These are phyloP conservation scores for Epinephelus moara DNA, from an alignment of 2,113 vertebrate genomes.

Conservation along the genomic window DNA sequence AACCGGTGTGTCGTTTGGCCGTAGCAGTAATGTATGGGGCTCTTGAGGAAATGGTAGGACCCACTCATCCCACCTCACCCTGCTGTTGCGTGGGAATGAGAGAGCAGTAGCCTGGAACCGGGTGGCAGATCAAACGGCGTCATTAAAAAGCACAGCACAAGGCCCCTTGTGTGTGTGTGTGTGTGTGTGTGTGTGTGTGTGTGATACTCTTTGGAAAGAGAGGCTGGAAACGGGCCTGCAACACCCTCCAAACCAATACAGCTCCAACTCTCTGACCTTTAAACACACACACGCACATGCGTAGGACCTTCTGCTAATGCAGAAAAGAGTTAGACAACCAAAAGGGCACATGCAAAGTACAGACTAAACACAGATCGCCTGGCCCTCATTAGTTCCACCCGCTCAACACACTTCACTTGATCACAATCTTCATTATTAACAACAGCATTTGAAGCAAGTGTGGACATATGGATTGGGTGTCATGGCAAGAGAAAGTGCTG, in stretches of 20 bases:
- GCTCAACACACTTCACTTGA: constrained; percentile 54
- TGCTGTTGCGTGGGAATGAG: constrained; percentile 63
- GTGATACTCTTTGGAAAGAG: constrained; percentile 57
- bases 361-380: constrained; percentile 57
- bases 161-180: constrained; percentile 68
- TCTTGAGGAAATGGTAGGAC: constrained; percentile 35
- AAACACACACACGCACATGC: constrained; percentile 21
- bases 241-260: constrained; percentile 72
- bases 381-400: constrained; percentile 64
- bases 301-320: constrained; percentile 29
- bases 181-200: constrained; percentile 51
- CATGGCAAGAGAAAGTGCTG: constrained; percentile 41
- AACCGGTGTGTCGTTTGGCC: constrained; percentile 41
- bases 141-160: constrained; percentile 75
- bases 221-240: constrained; percentile 65
- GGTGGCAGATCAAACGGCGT: constrained; percentile 78
- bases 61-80: constrained; percentile 39
- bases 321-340: constrained; percentile 31
- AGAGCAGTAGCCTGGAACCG: constrained; percentile 56
- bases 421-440: constrained; percentile 61
- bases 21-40: constrained; percentile 11
- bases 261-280: constrained; percentile 61
- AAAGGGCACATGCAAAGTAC: constrained; percentile 31
- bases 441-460: constrained; percentile 53
- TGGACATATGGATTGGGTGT: constrained; percentile 71